A percentile compares a stretch with the other conserved stretches of the same genome.
phyloP scores from a whole-genome alignment of 2,888 invertebrate species.

The Polyploca ridens region DNA sequence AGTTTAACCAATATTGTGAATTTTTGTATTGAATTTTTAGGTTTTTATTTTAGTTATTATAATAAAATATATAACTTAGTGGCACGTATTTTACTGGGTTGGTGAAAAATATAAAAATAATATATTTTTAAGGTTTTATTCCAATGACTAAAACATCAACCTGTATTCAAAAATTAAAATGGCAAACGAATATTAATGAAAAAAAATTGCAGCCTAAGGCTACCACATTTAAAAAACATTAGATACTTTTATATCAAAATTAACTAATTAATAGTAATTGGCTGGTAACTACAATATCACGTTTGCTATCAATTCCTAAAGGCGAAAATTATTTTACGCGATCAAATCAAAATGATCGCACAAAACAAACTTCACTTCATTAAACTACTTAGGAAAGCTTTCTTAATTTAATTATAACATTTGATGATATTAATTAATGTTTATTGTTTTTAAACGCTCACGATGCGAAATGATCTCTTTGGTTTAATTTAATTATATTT shows the following conservation, averaged over 20 bases:
- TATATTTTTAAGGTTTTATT: not conserved
- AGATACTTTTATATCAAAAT: constrained; percentile 20
- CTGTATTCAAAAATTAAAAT: not conserved
- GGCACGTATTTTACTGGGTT: no score
- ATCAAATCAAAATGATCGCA: not conserved
- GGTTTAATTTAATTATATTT: constrained; percentile 6
- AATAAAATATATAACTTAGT: no score
- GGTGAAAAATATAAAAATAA: not conserved
- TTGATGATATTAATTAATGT: not conserved
- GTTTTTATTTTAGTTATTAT: no score
- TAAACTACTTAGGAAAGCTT: constrained; percentile 2
- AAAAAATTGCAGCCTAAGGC: not conserved
- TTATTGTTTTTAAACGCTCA: not conserved
- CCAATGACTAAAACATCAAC: not conserved
- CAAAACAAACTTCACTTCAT: not conserved
- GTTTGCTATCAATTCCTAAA: constrained; percentile 27
- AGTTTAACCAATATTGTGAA: not conserved
- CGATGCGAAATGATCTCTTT: constrained; percentile 15
- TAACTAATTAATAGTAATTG: constrained; percentile 30
- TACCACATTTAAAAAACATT: constrained; percentile 21
- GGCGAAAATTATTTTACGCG: not conserved
- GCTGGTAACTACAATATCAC: constrained; percentile 58
- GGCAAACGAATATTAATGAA: not conserved
- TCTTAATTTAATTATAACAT: not conserved
- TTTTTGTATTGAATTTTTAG: not conserved